These are phyloP conservation scores for Rhincodon typus DNA, from an alignment of 2,797 vertebrate species.

Conservation along the genomic window DNA sequence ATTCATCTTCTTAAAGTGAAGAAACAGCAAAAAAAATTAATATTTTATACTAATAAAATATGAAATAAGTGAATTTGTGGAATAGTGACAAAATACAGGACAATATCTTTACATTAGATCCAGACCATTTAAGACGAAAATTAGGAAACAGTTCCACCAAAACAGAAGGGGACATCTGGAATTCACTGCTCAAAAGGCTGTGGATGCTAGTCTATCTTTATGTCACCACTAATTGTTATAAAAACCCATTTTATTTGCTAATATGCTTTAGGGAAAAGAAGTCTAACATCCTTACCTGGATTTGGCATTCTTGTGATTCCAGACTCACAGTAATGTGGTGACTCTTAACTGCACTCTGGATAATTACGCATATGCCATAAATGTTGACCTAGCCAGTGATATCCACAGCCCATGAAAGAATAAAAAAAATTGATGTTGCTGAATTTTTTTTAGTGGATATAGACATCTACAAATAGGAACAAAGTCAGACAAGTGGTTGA, in stretches of 20 bases:
- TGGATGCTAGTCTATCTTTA: neutral
- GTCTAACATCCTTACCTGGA: too few relatives aligned
- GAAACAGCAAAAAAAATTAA: neutral
- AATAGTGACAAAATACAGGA: neutral
- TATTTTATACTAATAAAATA: neutral
- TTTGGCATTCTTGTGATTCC: too few relatives aligned
- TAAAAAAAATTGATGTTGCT: neutral
- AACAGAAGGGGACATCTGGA: neutral
- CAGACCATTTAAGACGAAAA: neutral
- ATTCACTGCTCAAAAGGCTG: neutral
- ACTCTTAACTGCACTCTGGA: too few relatives aligned
- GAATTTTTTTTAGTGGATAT: neutral
- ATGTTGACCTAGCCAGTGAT: too few relatives aligned
- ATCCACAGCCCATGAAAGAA: too few relatives aligned
- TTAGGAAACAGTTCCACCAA: neutral
- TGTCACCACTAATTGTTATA: too few relatives aligned
- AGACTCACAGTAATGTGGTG: too few relatives aligned
- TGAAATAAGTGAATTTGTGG: neutral
- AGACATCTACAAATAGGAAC: neutral
- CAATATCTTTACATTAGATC: neutral
- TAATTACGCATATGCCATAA: too few relatives aligned
- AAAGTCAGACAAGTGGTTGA: too few relatives aligned
- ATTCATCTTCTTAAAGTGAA: neutral
- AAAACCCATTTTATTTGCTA: too few relatives aligned
- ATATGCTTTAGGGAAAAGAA: too few relatives aligned